Evolutionary conservation across 2,113 vertebrate genomes (phyloP).

Genomic region (Pseudorhombus dupliciocellatus): DNA sequence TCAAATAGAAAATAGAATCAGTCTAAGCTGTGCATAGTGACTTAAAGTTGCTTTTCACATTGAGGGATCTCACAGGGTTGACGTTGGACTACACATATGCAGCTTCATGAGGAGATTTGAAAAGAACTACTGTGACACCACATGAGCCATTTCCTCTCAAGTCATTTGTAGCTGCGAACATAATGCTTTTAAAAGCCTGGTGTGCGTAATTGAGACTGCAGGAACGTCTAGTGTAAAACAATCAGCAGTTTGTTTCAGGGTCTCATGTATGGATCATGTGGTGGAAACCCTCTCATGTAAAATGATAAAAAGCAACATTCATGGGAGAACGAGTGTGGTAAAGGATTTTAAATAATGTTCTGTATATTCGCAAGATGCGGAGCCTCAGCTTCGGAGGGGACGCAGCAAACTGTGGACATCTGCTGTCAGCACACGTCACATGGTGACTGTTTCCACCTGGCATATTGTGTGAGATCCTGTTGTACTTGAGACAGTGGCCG

Average conservation of each 20-base stretch:
- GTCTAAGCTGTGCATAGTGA: too few species aligned
- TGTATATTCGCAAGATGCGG: neutral
- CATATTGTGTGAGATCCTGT: neutral
- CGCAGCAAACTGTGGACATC: neutral
- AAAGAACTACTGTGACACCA: neutral
- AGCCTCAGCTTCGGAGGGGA: slow-evolving; percentile 7
- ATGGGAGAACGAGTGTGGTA: neutral
- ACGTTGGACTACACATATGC: too few species aligned
- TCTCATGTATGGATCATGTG: neutral
- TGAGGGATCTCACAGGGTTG: too few species aligned
- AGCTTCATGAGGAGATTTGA: too few species aligned
- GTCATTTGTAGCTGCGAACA: too few species aligned
- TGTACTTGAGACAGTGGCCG: neutral
- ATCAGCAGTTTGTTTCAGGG: neutral
- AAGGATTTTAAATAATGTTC: slow-evolving; percentile 15
- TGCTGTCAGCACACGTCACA: slow-evolving; percentile 7
- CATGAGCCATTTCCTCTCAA: too few species aligned
- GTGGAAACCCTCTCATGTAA: neutral
- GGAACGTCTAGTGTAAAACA: slow-evolving; percentile 5
- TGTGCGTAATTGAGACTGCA: neutral
- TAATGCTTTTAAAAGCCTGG: neutral
- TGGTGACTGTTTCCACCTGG: neutral
- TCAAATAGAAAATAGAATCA: too few species aligned
- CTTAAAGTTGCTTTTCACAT: too few species aligned
- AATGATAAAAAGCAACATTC: slow-evolving; percentile 7